These are phyloP conservation scores for Balaenoptera acutorostrata DNA, from an alignment of 2,113 vertebrate species.

Conservation along the genomic window DNA sequence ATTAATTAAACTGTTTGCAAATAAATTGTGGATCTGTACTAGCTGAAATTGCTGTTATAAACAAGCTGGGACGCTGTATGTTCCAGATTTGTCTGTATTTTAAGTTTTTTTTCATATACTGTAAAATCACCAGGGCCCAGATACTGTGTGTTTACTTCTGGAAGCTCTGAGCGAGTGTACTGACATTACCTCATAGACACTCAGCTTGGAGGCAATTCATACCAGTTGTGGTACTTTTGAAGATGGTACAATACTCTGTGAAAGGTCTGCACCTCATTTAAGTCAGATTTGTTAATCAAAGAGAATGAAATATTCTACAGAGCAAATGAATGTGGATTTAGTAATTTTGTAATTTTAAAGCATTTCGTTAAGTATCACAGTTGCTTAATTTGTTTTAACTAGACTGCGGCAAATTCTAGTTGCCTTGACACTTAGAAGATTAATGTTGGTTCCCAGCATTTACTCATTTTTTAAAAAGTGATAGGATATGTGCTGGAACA, in stretches of 20 bases:
- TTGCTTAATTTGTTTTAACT: conserved; percentile 63
- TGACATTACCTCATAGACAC: not conserved
- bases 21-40: conserved; percentile 83
- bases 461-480: not conserved
- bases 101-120: conserved; percentile 20
- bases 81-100: conserved; percentile 60
- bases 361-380: conserved; percentile 58
- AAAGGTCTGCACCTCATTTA: conserved; percentile 71
- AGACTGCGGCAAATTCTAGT: conserved; percentile 32
- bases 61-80: conserved; percentile 74
- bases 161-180: conserved; percentile 33
- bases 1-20: conserved; percentile 89
- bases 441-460: not conserved
- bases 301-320: conserved; percentile 82
- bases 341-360: conserved; percentile 75
- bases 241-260: conserved; percentile 50
- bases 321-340: conserved; percentile 77
- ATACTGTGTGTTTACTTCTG: conserved; percentile 35
- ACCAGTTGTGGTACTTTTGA: conserved; percentile 57
- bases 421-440: conserved; percentile 21
- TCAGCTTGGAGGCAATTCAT: conserved; percentile 39
- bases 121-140: conserved; percentile 58
- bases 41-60: conserved; percentile 79
- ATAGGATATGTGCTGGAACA: not conserved
- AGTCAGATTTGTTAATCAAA: conserved; percentile 82